A percentile compares a stretch with the other conserved stretches of the same genome.
Evolutionary conservation across 2,113 vertebrate genomes (phyloP).

Genomic region (Brachyhypopomus gauderio): DNA sequence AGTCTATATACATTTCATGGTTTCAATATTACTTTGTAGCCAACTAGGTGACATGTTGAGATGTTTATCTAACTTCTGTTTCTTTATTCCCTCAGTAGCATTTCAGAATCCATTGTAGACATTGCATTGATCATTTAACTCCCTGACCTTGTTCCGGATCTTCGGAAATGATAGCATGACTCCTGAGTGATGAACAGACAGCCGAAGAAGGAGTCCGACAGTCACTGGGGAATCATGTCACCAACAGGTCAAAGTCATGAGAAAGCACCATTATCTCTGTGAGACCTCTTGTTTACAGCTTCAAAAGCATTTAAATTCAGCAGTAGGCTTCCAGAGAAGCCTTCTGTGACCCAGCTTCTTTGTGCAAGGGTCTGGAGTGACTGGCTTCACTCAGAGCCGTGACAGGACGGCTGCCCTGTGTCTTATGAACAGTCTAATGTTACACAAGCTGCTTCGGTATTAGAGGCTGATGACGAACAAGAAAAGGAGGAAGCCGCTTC

Average conservation of each 20-base stretch:
- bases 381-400: conserved; percentile 71
- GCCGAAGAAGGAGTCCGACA: conserved; percentile 46
- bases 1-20: conserved; percentile 7
- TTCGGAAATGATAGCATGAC: conserved; percentile 58
- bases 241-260: conserved; percentile 55
- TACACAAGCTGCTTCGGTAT: conserved; percentile 73
- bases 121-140: conserved; percentile 57
- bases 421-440: conserved; percentile 71
- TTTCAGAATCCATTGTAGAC: conserved; percentile 42
- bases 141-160: conserved; percentile 50
- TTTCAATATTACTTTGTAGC: conserved; percentile 14
- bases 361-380: conserved; percentile 77
- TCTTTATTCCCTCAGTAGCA: conserved; percentile 43
- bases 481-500: conserved; percentile 72
- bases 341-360: conserved; percentile 70
- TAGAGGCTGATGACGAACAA: conserved; percentile 78
- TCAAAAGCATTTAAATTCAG: conserved; percentile 60
- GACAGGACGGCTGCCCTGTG: conserved; percentile 48
- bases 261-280: conserved; percentile 49
- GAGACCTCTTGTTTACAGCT: conserved; percentile 62
- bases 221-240: conserved; percentile 53
- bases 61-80: conserved; percentile 45
- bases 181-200: conserved; percentile 52
- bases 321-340: conserved; percentile 49
- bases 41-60: conserved; percentile 33